Conservation (phyloP, 2,113 vertebrate genomes). For the Odocoileus virginianus region DNA sequence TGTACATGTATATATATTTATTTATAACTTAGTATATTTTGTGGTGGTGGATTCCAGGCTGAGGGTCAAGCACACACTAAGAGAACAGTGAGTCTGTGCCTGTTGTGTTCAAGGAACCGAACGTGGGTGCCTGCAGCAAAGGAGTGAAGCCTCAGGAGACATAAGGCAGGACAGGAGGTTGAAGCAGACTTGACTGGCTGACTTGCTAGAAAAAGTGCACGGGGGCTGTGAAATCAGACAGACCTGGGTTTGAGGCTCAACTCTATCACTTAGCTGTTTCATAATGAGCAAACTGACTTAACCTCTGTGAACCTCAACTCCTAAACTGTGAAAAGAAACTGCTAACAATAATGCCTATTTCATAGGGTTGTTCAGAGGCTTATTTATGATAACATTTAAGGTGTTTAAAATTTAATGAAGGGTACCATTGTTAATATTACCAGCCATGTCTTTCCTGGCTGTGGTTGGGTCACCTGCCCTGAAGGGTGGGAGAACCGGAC, state of each 20-base stretch:
- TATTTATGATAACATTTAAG: neutral
- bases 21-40: neutral
- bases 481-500: neutral
- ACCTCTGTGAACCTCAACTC: neutral
- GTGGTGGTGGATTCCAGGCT: neutral
- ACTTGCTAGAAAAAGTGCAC: neutral
- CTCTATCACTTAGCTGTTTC: neutral
- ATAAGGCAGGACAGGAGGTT: neutral
- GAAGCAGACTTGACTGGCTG: neutral
- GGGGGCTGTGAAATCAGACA: neutral
- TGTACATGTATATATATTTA: neutral
- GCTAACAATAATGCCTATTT: neutral
- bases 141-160: fast-evolving
- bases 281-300: neutral
- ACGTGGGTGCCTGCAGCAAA: fast-evolving
- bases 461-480: neutral
- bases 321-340: neutral
- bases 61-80: neutral
- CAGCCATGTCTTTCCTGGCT: neutral
- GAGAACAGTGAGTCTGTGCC: neutral
- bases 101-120: neutral
- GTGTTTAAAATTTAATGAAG: neutral
- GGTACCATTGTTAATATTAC: neutral
- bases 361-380: neutral
- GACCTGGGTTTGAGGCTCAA: neutral